A percentile compares a stretch with the other conserved stretches of the same genome.
phyloP scores from a whole-genome alignment of 2,113 vertebrate genomes.

The Etia nguti region DNA sequence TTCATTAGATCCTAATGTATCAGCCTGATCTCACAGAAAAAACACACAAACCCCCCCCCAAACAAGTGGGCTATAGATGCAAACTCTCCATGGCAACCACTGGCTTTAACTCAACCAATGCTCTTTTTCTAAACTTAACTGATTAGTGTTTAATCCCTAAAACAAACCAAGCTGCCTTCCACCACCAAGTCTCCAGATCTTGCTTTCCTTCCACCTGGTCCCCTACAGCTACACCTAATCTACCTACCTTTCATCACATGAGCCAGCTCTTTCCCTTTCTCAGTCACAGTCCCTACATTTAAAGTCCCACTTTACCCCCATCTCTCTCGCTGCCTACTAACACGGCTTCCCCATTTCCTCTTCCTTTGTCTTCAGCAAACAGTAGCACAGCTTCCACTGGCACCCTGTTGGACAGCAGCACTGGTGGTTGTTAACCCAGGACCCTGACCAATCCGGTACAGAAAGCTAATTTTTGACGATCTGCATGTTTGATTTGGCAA shows the following conservation, averaged over 20 bases:
- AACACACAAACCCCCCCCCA: not conserved
- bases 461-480: not conserved
- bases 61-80: not conserved
- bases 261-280: not conserved
- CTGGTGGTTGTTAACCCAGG: not conserved
- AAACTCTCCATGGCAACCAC: not conserved
- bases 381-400: not conserved
- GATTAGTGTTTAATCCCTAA: not conserved
- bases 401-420: not conserved
- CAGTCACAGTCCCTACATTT: not conserved
- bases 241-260: not conserved
- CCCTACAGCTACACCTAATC: not conserved
- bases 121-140: not conserved
- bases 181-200: not conserved
- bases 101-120: not conserved
- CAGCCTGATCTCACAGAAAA: not conserved
- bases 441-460: not conserved
- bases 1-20: not conserved
- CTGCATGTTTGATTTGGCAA: fast-evolving
- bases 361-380: not conserved
- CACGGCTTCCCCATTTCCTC: not conserved
- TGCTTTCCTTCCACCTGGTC: not conserved
- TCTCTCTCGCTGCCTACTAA: not conserved
- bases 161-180: not conserved
- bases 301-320: not conserved